These are phyloP conservation scores for Calliphora vomitoria DNA, from an alignment of 2,888 invertebrate species.

Conservation along the genomic window DNA sequence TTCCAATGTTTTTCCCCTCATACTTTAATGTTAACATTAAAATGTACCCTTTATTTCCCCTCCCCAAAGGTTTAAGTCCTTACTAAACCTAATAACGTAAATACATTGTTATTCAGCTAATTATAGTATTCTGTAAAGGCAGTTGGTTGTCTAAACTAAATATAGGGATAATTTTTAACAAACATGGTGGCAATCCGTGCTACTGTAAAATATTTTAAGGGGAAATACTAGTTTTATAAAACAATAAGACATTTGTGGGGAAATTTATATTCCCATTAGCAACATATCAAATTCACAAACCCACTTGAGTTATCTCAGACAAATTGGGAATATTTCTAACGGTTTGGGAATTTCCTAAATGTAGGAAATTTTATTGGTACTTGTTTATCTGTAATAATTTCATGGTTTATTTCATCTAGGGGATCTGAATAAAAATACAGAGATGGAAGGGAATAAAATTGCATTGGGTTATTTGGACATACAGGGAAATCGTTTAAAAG, in stretches of 20 bases:
- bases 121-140: not conserved
- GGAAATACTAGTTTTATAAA: not conserved
- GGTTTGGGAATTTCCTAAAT: not conserved
- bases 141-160: not conserved
- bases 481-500: too few relatives aligned
- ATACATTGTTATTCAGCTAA: conserved; percentile 1
- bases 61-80: conserved; percentile 2
- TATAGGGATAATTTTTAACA: not conserved
- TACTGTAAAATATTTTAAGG: not conserved
- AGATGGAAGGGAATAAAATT: too few relatives aligned
- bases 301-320: not conserved
- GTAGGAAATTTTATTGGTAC: not conserved
- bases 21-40: conserved; percentile 5
- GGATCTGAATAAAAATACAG: not conserved
- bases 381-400: not conserved
- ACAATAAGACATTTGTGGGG: not conserved
- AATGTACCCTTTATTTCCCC: not conserved
- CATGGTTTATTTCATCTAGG: not conserved
- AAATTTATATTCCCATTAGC: not conserved
- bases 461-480: too few relatives aligned
- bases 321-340: not conserved
- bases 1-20: not conserved
- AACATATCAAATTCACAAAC: not conserved
- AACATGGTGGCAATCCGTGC: not conserved
- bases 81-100: not conserved